Base-by-base conservation (phyloP, 1,140 invertebrate genomes). In the Brachystomella parvula region DNA sequence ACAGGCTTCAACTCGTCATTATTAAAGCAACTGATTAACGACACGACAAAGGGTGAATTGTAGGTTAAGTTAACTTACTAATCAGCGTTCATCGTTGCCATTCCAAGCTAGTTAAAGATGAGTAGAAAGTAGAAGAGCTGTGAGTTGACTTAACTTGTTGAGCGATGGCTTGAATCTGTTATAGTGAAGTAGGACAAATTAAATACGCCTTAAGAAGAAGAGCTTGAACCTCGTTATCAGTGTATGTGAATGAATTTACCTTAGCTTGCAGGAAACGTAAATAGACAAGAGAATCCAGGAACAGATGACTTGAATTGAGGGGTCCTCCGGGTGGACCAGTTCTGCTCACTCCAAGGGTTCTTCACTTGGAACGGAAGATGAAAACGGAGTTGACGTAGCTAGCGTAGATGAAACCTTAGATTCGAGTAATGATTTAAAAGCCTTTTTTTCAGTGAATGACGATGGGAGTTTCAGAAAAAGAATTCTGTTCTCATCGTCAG, bases 31-130 rank as follows among this genome's bases (percentile, higher is more conserved):
- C n/a, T n/a, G n/a, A n/a, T n/a, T 29, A 30, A 26, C 3, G 24
- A 28, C 9, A 15, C 17, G 24, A 21, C 12, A 29, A 30, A 26
- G 30, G 21, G 30, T 28, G 58, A 31, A 30, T 28, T 26, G 32
- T 17, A 60, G 21, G 24, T 15, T 60, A 49, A 64, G 9, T 44
- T 26, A 57, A 64, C 68, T 70, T 70, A 70, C 68, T 70, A 70
- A 47, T 70, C 68, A 61, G 68, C 68, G 61, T 62, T 63, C 68
- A 70, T 70, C 61, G 68, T 66, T 49, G 66, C 66, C 66, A 67
- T 67, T 65, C 64, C 64, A 60, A 47, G 30, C 15, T 31, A 15
- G 15, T 39, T 19, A 6, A 9, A 19, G 6, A 9, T 19, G 35
- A 9, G 35, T 39, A n/a, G 35, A 39, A 9, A 19, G 19, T 19